Conservation (phyloP, 2,797 vertebrate species). For the Phylloscopus collybita region DNA sequence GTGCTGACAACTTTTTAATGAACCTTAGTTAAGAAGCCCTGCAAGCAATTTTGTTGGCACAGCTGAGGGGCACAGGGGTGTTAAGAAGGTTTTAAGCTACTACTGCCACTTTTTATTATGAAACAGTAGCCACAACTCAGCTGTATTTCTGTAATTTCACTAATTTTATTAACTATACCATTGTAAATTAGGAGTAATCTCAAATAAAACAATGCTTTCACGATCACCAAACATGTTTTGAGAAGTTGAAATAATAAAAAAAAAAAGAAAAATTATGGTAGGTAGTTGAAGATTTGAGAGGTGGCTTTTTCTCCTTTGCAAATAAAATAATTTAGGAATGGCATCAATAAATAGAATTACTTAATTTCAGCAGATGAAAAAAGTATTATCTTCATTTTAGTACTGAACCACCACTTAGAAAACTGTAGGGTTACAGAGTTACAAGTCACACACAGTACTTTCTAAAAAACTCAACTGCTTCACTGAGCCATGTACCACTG, state of each 20-base stretch:
- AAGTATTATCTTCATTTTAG: background rate
- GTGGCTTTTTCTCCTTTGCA: background rate
- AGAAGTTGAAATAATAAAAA: background rate
- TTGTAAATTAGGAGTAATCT: background rate
- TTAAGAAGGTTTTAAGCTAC: background rate
- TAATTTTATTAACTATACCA: background rate
- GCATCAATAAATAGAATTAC: background rate
- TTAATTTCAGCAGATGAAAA: background rate
- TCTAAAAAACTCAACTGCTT: background rate
- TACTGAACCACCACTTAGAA: background rate
- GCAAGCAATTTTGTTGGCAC: background rate
- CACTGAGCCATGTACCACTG: fast-evolving
- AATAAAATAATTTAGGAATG: background rate
- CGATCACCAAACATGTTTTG: background rate
- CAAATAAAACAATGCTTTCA: background rate
- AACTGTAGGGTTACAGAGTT: background rate
- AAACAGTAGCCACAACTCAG: background rate
- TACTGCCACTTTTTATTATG: background rate
- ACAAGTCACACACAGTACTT: background rate
- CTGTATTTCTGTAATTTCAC: background rate
- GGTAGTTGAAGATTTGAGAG: background rate
- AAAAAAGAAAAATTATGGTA: background rate
- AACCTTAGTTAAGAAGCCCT: background rate
- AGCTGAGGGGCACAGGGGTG: background rate
- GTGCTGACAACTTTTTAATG: background rate